A percentile compares a stretch with the other conserved stretches of the same genome.
Evolutionary conservation across 1,140 invertebrate genomes (phyloP).

Genomic region (Marisa cornuarietis): DNA sequence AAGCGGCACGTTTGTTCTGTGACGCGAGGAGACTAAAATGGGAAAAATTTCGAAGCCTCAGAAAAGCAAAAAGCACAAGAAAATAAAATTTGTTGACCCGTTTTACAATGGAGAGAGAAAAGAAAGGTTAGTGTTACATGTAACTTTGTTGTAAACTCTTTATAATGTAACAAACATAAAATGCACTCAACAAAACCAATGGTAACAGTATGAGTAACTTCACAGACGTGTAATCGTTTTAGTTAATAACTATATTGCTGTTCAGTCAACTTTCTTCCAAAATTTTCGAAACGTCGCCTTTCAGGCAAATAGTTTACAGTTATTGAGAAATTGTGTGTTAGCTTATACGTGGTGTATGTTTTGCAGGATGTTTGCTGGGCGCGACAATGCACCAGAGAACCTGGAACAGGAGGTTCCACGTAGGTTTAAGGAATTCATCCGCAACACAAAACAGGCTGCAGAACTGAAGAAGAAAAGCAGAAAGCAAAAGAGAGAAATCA

Average conservation of each 20-base stretch:
- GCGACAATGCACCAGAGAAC: neutral
- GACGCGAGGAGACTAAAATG: neutral
- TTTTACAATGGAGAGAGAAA: slow-evolving; percentile 46
- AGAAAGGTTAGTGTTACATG: slow-evolving; percentile 16
- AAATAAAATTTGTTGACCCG: slow-evolving; percentile 49
- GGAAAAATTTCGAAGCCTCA: slow-evolving; percentile 50
- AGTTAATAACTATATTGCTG: no score
- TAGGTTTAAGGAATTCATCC: neutral
- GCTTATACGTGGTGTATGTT: neutral
- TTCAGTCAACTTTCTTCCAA: no score
- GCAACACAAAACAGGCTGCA: slow-evolving; percentile 2
- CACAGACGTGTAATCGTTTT: no score
- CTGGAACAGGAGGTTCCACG: slow-evolving; percentile 1
- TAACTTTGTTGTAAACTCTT: neutral
- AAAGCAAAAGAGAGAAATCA: slow-evolving; percentile 2
- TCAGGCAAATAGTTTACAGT: no score
- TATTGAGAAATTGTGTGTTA: no score
- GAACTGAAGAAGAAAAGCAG: slow-evolving; percentile 4
- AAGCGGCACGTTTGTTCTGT: no score
- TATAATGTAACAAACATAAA: no score
- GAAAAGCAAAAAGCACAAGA: slow-evolving; percentile 54
- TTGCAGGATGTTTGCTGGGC: slow-evolving; percentile 9
- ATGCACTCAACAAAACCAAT: no score
- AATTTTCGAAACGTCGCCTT: no score
- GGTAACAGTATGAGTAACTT: no score